A percentile compares a stretch with the other conserved stretches of the same genome.
Evolutionary conservation across 2,113 vertebrate species (phyloP).

Genomic region (Pteropus alecto): DNA sequence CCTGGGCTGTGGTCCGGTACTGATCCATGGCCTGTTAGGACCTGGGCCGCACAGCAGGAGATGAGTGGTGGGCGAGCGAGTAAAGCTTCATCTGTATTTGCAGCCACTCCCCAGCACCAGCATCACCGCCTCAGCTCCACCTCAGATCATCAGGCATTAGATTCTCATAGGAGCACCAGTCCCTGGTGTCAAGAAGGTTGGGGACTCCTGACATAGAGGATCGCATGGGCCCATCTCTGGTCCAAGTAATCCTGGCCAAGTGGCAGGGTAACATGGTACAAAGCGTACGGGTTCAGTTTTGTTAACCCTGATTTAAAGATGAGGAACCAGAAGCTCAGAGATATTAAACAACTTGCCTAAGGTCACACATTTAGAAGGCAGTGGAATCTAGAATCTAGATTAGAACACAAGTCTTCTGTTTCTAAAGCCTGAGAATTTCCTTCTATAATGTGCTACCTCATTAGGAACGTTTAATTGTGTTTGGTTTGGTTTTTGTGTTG

Average conservation of each 20-base stretch:
- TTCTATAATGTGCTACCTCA: neutral
- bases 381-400: neutral
- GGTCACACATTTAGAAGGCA: neutral
- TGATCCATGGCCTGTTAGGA: too few relatives aligned
- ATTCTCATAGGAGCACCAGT: too few relatives aligned
- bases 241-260: neutral
- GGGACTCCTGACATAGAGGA: too few relatives aligned
- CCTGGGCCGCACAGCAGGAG: too few relatives aligned
- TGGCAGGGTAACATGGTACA: too few relatives aligned
- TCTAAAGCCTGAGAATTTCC: neutral
- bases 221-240: accelerated
- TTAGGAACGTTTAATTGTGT: neutral
- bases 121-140: too few relatives aligned
- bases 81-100: too few relatives aligned
- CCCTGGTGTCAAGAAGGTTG: too few relatives aligned
- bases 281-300: neutral
- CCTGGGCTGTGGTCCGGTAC: too few relatives aligned
- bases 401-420: neutral
- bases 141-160: too few relatives aligned
- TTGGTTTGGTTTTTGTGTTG: neutral
- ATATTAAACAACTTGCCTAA: neutral
- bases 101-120: too few relatives aligned
- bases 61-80: too few relatives aligned
- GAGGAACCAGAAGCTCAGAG: neutral
- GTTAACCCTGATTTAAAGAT: neutral